Base-by-base conservation (phyloP, 2,113 vertebrate species). In the Jacana jacana region DNA sequence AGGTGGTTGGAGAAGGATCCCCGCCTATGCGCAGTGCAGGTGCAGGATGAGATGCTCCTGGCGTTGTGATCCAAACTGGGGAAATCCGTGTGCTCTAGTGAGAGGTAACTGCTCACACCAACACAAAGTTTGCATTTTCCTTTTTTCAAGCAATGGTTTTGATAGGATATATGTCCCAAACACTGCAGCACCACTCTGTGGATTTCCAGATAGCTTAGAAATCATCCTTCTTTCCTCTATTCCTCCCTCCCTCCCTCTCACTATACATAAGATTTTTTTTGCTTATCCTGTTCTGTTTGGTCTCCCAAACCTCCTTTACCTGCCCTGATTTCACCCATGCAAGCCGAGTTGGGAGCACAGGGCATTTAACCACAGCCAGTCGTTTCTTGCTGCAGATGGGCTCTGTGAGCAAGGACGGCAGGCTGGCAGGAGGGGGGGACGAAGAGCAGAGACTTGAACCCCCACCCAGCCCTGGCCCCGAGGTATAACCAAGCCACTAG, bases 11-110 rank as follows among this genome's bases (percentile, higher is more conserved):
- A 78, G 66, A 57, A 87, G 49, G 27, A 65, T 23, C 24, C 27
- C 37, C 4, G 3, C 23, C 20, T n/a, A 15, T 0, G 1, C 0
- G 0, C 1, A 6, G 23, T 48, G 60, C 20, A 18, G 27, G 12
- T 22, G 16, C 2, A 3, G 30, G 46, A 35, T 3, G 10, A 54
- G 68, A 49, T 44, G 57, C 44, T 91, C 19, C 20, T 0, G 0
- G n/a, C 1, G 3, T 3, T 55, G 24, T 28, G 48, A 68, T 86
- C 44, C 1, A 4, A 54, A 51, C 37, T 51, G 30, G 46, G 28
- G 37, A 65, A 77, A 11, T 10, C 22, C 1, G 3, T 13, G 17
- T 28, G 35, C 39, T 68, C 46, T 14, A 25, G 37, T 1, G 4
- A 77, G 14, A 82, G 23, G 14, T 14, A 24, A 25, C 27, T 2